Base-by-base conservation (phyloP, 1,140 invertebrate species). In the Lepidurus arcticus region DNA sequence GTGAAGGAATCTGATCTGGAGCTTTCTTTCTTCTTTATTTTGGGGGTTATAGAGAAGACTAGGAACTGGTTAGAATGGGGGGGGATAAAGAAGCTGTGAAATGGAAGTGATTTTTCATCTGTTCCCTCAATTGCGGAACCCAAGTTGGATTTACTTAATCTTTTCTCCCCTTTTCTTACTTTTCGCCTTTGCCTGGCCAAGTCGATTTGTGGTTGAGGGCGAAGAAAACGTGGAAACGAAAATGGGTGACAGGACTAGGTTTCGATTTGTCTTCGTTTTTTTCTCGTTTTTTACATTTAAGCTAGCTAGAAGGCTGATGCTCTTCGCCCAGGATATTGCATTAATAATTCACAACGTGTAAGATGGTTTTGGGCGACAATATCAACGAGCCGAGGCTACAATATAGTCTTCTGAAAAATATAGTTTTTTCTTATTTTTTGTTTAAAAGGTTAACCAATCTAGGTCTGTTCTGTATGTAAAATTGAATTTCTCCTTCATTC, bases 121-220 rank as follows among this genome's bases (percentile, higher is more conserved):
- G 53, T 0, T 65, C 53, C n/a, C 21, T 21, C 16, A 16, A 65
- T 65, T 65, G 53, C 53, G 13, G 21, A 65, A 65, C 16, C 21
- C 53, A 13, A 65, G 53, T 65, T 65, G 21, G 3, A 65, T 65
- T 65, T 65, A 65, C 16, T 78, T 47, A 78, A 73, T 73, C 45
- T 75, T 74, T 75, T 43, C 78, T 1, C 77, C 73, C 47, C 47
- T 75, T 42, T 78, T 76, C 16, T 75, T 44, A 43, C 74, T 21
- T 75, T 11, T 16, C 73, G 11, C 10, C 45, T 34, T 34, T 13
- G n/a, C n/a, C 78, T 77, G 13, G 78, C 34, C 34, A 34, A 34
- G 34, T 76, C 34, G 34, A 34, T 34, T 34, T 34, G 53, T 44
- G 78, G 73, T 77, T 44, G 76, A 34, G 44, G 76, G 74, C 76